These are phyloP conservation scores for Eristalis pertinax DNA, from an alignment of 2,888 invertebrate genomes.

Conservation along the genomic window DNA sequence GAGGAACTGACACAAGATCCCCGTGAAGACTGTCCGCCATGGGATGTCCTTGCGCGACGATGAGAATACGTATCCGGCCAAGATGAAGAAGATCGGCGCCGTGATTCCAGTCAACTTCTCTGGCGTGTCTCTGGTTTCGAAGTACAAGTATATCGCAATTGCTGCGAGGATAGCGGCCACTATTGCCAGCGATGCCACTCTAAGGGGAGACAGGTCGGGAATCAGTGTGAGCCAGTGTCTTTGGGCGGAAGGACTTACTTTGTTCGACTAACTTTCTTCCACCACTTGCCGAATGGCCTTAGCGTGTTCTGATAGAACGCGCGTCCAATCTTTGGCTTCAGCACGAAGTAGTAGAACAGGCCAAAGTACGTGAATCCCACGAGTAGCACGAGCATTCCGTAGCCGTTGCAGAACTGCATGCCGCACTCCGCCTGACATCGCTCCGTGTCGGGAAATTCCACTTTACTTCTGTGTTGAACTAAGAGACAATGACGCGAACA, in stretches of 20 bases:
- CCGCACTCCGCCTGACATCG: constrained; percentile 74
- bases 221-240: not conserved
- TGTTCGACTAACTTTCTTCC: constrained; percentile 76
- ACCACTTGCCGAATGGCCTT: constrained; percentile 74
- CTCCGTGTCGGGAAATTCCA: constrained; percentile 58
- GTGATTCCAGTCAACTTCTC: constrained; percentile 86
- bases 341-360: constrained; percentile 85
- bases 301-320: constrained; percentile 73
- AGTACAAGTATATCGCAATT: constrained; percentile 84
- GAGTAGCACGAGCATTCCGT: constrained; percentile 87
- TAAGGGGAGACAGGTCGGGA: constrained; percentile 75
- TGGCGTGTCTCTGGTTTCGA: constrained; percentile 84
- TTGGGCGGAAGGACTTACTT: constrained; percentile 70
- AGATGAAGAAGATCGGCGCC: constrained; percentile 86
- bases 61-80: constrained; percentile 85
- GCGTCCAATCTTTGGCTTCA: constrained; percentile 83
- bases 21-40: constrained; percentile 91
- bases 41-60: constrained; percentile 84
- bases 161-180: constrained; percentile 82
- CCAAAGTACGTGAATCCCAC: constrained; percentile 84
- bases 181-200: constrained; percentile 82
- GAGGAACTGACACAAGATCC: constrained; percentile 91
- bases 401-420: constrained; percentile 84
- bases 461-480: constrained; percentile 44
- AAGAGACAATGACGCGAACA: not conserved